Percentiles rank a stretch among this genome's conserved stretches.
phyloP scores from a whole-genome alignment of 2,797 vertebrate genomes.

The Cottoperca gobio region DNA sequence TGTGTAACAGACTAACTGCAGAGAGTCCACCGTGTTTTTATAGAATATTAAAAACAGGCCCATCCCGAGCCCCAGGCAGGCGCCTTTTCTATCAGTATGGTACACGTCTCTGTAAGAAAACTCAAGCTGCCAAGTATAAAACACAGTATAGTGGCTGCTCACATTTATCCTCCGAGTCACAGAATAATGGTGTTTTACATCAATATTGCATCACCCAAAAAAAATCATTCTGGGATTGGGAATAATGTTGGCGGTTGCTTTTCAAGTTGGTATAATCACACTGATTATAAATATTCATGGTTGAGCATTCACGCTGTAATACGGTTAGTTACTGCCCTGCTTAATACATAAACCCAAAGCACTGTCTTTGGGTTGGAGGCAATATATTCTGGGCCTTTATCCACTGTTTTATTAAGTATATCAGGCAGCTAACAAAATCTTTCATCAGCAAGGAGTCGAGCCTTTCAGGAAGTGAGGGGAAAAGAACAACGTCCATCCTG shows the following conservation, averaged over 20 bases:
- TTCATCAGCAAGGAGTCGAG: not conserved
- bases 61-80: conserved; percentile 13
- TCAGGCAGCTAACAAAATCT: not conserved
- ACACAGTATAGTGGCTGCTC: not conserved
- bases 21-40: conserved; percentile 10
- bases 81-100: not conserved
- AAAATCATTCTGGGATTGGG: conserved; percentile 1
- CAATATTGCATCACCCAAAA: conserved; percentile 30
- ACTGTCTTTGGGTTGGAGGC: not conserved
- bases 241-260: not conserved
- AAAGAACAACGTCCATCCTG: not conserved
- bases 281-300: conserved; percentile 24
- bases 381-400: not conserved
- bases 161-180: not conserved
- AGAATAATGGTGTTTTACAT: conserved; percentile 40
- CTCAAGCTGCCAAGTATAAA: conserved; percentile 8
- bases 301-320: not conserved
- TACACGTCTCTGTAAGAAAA: not conserved
- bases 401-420: not conserved
- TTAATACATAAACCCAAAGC: not conserved
- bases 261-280: conserved; percentile 16
- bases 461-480: not conserved
- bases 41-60: conserved; percentile 25
- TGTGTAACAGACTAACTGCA: conserved; percentile 1
- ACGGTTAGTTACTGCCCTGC: not conserved